Conservation (phyloP, 2,888 invertebrate species). For the Drosophila rubida region DNA sequence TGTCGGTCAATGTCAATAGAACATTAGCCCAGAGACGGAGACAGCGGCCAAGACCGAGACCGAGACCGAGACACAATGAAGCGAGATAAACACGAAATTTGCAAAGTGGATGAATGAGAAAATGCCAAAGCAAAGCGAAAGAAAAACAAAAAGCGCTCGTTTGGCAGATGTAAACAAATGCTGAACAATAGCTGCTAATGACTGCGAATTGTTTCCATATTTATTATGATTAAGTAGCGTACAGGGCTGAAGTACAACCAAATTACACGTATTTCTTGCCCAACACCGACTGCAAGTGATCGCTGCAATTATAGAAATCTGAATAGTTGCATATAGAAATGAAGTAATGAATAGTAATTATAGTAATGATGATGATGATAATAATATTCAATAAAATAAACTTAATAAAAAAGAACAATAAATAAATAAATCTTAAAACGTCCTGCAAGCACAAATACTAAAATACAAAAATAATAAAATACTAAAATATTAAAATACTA, state of each 20-base stretch:
- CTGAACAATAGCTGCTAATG: conserved; percentile 18
- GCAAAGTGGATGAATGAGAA: conserved; percentile 3
- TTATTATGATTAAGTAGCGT: conserved; percentile 11
- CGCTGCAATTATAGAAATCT: neutral
- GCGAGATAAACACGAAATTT: conserved; percentile 10
- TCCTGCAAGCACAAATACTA: too few species aligned
- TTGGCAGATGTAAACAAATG: conserved; percentile 15
- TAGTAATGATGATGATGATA: too few species aligned
- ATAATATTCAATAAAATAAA: too few species aligned
- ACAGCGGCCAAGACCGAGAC: too few species aligned
- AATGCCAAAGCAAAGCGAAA: neutral
- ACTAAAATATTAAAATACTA: too few species aligned
- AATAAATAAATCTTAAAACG: too few species aligned
- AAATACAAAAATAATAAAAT: too few species aligned
- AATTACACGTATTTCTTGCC: neutral
- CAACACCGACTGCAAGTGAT: neutral
- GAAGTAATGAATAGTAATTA: too few species aligned
- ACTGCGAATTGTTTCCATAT: conserved; percentile 9
- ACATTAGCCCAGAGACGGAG: neutral
- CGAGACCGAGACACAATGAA: conserved; percentile 12
- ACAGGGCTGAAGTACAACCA: neutral
- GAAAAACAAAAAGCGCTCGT: conserved; percentile 8
- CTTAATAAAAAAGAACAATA: too few species aligned
- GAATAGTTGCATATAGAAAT: too few species aligned
- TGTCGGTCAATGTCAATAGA: conserved; percentile 21